Conservation (phyloP, 2,113 vertebrate genomes). For the Periophthalmodon schlosseri region DNA sequence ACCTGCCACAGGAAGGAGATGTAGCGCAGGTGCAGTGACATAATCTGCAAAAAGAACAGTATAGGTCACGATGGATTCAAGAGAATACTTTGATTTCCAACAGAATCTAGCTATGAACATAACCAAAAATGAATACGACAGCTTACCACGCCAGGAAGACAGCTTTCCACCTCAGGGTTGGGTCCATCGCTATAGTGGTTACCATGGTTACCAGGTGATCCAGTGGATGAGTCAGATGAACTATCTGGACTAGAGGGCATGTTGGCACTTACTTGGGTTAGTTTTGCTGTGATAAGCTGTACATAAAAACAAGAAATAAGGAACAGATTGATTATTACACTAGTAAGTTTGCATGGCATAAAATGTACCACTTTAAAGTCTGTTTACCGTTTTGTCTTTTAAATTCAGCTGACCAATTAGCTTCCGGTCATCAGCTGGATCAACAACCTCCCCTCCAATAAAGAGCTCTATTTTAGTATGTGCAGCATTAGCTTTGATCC, state of each 20-base stretch:
- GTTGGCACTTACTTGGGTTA: constrained; percentile 98
- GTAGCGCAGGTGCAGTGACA: constrained; percentile 97
- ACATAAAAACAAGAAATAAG: background rate
- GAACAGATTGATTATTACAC: background rate
- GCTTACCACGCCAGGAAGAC: constrained; percentile 96
- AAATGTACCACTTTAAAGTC: background rate
- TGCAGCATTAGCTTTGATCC: constrained; percentile 96
- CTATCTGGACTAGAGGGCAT: constrained; percentile 99
- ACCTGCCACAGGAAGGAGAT: constrained; percentile 99
- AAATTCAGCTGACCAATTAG: constrained; percentile 97
- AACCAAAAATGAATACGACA: background rate
- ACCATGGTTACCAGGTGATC: constrained; percentile 97
- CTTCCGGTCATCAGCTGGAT: constrained; percentile 96
- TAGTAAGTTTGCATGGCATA: background rate
- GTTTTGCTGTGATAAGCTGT: constrained; percentile 97
- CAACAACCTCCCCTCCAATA: constrained; percentile 96
- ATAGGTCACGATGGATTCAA: background rate
- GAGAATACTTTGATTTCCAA: background rate
- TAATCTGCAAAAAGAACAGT: constrained; percentile 83
- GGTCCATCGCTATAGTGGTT: constrained; percentile 98
- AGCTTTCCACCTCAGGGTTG: constrained; percentile 98
- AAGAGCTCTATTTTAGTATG: constrained; percentile 98
- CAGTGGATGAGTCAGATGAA: constrained; percentile 98
- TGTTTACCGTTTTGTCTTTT: constrained; percentile 96
- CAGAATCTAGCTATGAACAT: no score